Evolutionary conservation across 2,888 invertebrate genomes (phyloP), one percentile per base, ranked within the genome.

Genomic region (Parnassius apollo): DNA sequence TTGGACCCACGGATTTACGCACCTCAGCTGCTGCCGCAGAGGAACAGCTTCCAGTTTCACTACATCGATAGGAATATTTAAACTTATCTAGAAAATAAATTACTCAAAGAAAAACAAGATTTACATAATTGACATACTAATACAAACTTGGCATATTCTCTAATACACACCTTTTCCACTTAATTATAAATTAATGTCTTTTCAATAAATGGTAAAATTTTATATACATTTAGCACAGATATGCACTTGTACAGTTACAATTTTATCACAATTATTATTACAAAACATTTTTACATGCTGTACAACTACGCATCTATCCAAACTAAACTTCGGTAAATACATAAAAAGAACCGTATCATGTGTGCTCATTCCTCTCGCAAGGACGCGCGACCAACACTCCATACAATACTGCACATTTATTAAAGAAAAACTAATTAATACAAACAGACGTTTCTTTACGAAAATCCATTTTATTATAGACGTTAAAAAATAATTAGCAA

Each of bases 241-340:
- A 51, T 51, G 11, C 25, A 73, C 76, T 79, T 80, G 80, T 81
- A 79, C 75, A 72, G 75, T 76, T 71, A 73, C 62, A 63, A 70
- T 68, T 75, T 74, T 82, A 83, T 82, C 80, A 83, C 81, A 78
- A 73, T 78, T 75, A 78, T 75, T 71, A 74, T 62, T 60, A 58
- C 55, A 52, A 46, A 48, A 61, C 49, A 50, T 45, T 13, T 50
- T 51, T 51, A 25, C 51, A 51, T 11, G 22, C 25, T 51, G 10
- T 50, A 48, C 48, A 48, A 35, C 35, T 35, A 35, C 4, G 3
- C 35, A 35, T 35, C 35, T 35, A 35, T 35, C 35, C 4, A 35
- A 35, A 35, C 7, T 35, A 35, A 35, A 7, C 35, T 35, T 35
- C 35, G 7, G 35, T 35, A 35, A 35, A 35, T 35, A 35, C 35